Base-by-base conservation (phyloP, 1,140 invertebrate genomes). In the Papilio machaon region DNA sequence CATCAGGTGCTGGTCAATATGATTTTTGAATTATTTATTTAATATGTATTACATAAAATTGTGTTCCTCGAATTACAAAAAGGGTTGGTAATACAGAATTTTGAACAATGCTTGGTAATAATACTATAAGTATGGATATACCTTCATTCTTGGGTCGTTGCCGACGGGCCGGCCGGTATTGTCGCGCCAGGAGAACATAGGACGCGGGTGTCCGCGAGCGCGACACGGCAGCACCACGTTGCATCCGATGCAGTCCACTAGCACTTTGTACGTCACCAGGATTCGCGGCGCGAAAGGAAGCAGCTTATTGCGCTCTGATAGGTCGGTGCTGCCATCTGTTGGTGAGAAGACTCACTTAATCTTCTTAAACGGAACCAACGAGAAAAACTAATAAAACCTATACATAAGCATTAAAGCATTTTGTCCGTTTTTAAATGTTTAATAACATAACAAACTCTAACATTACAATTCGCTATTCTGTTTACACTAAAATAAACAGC, bases 211-310 rank as follows among this genome's bases (percentile, higher is more conserved):
- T 1, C 97, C 97, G 11, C 95, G 93, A 0, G 96, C 96, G 52
- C 96, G 95, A 91, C 98, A 98, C 3, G 97, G 97, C 47, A 98
- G 91, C 64, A 96, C 94, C 0, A 97, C 95, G 79, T 95, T 96
- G 54, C 94, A 96, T 6, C 97, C 97, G 35, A 96, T 96, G 67
- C 91, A 90, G 85, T 96, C 96, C 83, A 96, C 93, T 81, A 95
- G 94, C 35, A 95, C 93, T 58, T 94, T 95, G 83, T 96, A 95
- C 60, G 91, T 95, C 35, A 95, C 95, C 6, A 96, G 91, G 58
- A 96, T 96, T 13, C 94, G 94, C 2, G 96, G 95, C 52, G 95
- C 92, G 0, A 91, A 58, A 0, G 89, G 95, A 82, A 83, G 93
- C 81, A 81, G 95, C 88, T 85, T 93, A 81, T 80, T 93, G 8